Evolutionary conservation across 2,888 invertebrate species (phyloP).

Genomic region (Pandemis corylana): DNA sequence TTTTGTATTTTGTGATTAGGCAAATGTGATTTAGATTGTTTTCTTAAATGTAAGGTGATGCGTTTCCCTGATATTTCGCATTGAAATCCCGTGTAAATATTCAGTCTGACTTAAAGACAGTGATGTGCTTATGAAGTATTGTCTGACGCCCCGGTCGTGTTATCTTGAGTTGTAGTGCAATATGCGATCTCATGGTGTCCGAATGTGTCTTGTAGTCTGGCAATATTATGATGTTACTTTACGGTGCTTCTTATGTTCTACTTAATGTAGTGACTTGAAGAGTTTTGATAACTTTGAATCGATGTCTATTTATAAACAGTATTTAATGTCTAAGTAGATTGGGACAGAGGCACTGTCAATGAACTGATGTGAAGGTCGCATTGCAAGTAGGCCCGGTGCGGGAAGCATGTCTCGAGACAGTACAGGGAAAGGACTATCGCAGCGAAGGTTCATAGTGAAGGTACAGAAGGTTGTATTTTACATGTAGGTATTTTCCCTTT

Average conservation of each 20-base stretch:
- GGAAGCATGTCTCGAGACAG: conserved; percentile 44
- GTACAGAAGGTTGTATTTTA: conserved; percentile 78
- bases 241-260: conserved; percentile 54
- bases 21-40: conserved; percentile 23
- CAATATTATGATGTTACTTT: conserved; percentile 49
- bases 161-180: conserved; percentile 56
- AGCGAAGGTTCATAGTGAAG: conserved; percentile 56
- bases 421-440: conserved; percentile 45
- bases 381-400: conserved; percentile 45
- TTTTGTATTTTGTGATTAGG: conserved; percentile 2
- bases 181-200: conserved; percentile 62
- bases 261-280: conserved; percentile 19
- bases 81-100: conserved; percentile 62
- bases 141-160: conserved; percentile 12
- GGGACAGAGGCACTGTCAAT: conserved; percentile 38
- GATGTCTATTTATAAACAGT: conserved; percentile 44
- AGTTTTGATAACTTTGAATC: conserved; percentile 38
- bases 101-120: conserved; percentile 49
- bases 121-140: conserved; percentile 50
- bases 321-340: conserved; percentile 34
- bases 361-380: conserved; percentile 55
- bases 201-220: conserved; percentile 50
- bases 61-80: conserved; percentile 36
- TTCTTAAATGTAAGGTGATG: conserved; percentile 19
- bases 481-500: conserved; percentile 81